phyloP scores from a whole-genome alignment of 2,797 vertebrate species.

The Notoglanidium macrostoma region DNA sequence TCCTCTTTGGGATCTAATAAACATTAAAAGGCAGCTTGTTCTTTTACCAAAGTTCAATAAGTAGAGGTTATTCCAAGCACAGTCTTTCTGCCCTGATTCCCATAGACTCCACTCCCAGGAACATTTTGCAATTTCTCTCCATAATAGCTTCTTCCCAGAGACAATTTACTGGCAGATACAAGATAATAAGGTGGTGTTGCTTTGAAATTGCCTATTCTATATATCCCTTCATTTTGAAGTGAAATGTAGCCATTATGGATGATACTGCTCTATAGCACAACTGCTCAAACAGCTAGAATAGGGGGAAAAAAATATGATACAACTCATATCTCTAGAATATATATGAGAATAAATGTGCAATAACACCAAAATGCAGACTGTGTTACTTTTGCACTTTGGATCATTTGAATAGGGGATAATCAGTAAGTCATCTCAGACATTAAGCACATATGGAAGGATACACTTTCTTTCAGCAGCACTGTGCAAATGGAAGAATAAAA shows the following conservation, averaged over 20 bases:
- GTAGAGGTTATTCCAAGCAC: neutral
- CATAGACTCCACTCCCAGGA: slow-evolving; percentile 30
- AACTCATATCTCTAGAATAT: neutral
- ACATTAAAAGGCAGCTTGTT: neutral
- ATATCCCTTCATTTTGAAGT: slow-evolving; percentile 36
- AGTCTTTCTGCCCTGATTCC: slow-evolving; percentile 27
- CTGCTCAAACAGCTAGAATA: neutral
- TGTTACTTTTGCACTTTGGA: slow-evolving; percentile 5
- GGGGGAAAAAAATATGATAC: neutral
- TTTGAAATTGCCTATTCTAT: slow-evolving; percentile 39
- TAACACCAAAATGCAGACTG: slow-evolving; percentile 13
- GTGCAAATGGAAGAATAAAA: slow-evolving; percentile 6
- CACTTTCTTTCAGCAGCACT: slow-evolving; percentile 2
- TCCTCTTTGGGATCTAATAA: neutral
- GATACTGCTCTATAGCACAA: slow-evolving; percentile 1
- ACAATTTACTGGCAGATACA: slow-evolving; percentile 46
- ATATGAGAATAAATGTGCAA: neutral
- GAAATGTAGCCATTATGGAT: slow-evolving; percentile 42
- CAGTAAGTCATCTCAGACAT: slow-evolving; percentile 15
- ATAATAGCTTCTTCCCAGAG: slow-evolving; percentile 51
- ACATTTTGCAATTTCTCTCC: slow-evolving; percentile 47
- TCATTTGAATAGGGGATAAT: slow-evolving; percentile 30
- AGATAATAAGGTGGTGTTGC: slow-evolving; percentile 45
- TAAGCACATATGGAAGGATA: slow-evolving; percentile 12
- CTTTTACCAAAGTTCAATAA: neutral